Percentiles rank a stretch among this genome's conserved stretches.
Conservation (phyloP, 2,113 vertebrate species). For the Dicerorhinus sumatrensis region DNA sequence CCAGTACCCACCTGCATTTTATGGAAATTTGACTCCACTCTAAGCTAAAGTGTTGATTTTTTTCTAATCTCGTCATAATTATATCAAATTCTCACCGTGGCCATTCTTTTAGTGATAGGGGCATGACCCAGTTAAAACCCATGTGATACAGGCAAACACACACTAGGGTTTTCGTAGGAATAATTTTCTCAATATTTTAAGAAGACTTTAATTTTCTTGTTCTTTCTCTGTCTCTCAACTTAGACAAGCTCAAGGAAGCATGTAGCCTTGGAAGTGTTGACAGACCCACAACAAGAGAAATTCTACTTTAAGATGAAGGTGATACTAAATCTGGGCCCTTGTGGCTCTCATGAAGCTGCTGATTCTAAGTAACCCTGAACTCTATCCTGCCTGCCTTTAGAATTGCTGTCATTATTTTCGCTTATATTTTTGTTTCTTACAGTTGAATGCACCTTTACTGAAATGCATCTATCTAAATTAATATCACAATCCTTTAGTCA, state of each 20-base stretch:
- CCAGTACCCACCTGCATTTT: neutral
- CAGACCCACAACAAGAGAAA: neutral
- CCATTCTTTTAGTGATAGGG: neutral
- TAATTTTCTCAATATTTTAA: neutral
- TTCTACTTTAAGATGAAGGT: neutral
- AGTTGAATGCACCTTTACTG: neutral
- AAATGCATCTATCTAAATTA: neutral
- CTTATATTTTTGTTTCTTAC: neutral
- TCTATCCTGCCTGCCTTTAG: neutral
- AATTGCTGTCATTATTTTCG: neutral
- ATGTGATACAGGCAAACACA: neutral
- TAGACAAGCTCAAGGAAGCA: neutral
- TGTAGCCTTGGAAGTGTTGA: neutral
- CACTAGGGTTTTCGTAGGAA: neutral
- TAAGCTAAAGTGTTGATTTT: neutral
- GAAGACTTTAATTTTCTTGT: neutral
- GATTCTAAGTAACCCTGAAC: neutral
- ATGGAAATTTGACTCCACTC: neutral
- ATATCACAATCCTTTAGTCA: neutral
- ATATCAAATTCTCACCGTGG: neutral
- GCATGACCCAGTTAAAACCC: neutral
- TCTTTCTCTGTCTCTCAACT: neutral
- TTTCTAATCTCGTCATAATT: neutral
- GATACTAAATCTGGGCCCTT: neutral
- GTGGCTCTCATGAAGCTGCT: neutral